Percentiles rank a stretch among this genome's conserved stretches.
These are phyloP conservation scores for Plecturocebus donacophilus DNA, from an alignment of 2,113 vertebrate species.

Conservation along the genomic window DNA sequence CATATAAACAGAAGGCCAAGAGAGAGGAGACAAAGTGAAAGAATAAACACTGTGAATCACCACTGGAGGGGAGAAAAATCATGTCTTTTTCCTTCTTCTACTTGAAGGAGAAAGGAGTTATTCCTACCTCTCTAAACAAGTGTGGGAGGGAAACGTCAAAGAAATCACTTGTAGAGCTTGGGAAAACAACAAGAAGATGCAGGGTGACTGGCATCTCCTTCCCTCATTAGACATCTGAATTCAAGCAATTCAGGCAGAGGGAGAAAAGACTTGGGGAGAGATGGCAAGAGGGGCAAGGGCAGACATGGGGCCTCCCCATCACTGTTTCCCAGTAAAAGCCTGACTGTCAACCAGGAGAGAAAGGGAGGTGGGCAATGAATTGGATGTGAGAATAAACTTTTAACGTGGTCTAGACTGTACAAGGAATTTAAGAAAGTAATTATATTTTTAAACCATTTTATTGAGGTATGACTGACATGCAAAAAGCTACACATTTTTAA, in stretches of 20 bases:
- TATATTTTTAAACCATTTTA: not conserved
- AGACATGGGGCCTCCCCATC: not conserved
- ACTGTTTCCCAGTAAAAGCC: not conserved
- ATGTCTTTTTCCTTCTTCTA: not conserved
- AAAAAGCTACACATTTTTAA: not conserved
- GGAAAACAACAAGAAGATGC: not conserved
- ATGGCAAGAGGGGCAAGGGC: not conserved
- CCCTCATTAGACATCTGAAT: not conserved
- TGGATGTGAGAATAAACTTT: not conserved
- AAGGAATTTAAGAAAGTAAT: not conserved
- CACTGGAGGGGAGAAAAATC: not conserved
- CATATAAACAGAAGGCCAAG: not conserved
- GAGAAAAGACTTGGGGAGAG: not conserved
- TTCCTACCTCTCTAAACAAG: not conserved
- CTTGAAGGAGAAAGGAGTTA: not conserved
- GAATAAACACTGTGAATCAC: not conserved
- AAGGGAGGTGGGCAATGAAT: not conserved
- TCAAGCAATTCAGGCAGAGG: not conserved
- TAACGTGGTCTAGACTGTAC: not conserved
- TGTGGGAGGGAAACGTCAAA: not conserved
- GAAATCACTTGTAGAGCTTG: not conserved
- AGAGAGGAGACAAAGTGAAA: not conserved
- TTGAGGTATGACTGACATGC: not conserved
- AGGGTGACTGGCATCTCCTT: not conserved
- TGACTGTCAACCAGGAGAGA: not conserved